Evolutionary conservation across 2,797 vertebrate genomes (phyloP).

Genomic region (Harpagifer antarcticus): DNA sequence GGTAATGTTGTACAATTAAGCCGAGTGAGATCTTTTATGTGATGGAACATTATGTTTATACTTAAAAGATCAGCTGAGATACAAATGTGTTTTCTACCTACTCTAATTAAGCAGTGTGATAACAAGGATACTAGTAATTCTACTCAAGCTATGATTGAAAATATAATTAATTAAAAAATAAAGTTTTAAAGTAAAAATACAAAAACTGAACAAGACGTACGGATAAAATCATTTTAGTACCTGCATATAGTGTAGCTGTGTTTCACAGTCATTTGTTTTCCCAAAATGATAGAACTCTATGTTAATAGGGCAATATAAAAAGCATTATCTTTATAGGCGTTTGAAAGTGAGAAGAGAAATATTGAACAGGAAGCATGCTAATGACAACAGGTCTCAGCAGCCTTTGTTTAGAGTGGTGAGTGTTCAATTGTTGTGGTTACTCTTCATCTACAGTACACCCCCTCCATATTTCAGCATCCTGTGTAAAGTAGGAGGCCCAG

Average conservation of each 20-base stretch:
- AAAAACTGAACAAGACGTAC: not conserved
- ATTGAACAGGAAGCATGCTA: conserved; percentile 63
- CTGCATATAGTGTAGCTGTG: not conserved
- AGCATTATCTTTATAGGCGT: not conserved
- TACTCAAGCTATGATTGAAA: not conserved
- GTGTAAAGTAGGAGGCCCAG: conserved; percentile 47
- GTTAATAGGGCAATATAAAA: not conserved
- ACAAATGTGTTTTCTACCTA: not conserved
- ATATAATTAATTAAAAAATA: not conserved
- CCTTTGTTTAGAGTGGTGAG: conserved; percentile 46
- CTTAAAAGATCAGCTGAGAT: conserved; percentile 19
- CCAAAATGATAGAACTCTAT: not conserved
- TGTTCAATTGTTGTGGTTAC: conserved; percentile 71
- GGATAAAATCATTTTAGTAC: not conserved
- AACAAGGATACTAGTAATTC: not conserved
- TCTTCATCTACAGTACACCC: conserved; percentile 56
- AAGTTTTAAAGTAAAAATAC: not conserved
- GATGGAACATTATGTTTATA: conserved; percentile 50
- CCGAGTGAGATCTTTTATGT: conserved; percentile 26
- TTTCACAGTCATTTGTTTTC: not conserved
- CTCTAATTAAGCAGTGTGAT: not conserved
- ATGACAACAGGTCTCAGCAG: conserved; percentile 33
- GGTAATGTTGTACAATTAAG: not conserved
- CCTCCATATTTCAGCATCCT: conserved; percentile 69
- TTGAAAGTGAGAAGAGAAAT: conserved; percentile 32